phyloP scores from a whole-genome alignment of 2,888 invertebrate genomes.

The Mesoligia furuncula region DNA sequence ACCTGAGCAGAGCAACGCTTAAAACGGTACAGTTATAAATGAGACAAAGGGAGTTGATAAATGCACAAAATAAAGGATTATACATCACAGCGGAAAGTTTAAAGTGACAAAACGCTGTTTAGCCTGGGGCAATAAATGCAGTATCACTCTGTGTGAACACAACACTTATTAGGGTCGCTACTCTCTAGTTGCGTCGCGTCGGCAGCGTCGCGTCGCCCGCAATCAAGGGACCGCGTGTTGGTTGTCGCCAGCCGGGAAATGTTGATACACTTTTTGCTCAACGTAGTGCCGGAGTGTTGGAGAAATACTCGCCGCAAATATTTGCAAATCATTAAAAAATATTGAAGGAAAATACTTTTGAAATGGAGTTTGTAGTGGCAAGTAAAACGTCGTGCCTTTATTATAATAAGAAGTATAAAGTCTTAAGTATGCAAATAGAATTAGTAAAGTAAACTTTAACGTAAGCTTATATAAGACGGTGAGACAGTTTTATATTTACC shows the following conservation, averaged over 20 bases:
- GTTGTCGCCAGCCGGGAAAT: slow-evolving; percentile 24
- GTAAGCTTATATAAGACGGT: too few species aligned
- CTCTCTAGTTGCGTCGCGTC: slow-evolving; percentile 46
- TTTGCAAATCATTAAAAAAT: slow-evolving; percentile 21
- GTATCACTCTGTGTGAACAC: slow-evolving; percentile 60
- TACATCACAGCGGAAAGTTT: slow-evolving; percentile 48
- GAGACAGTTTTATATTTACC: too few species aligned
- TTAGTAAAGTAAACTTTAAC: neutral
- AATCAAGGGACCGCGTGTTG: slow-evolving; percentile 52
- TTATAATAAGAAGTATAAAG: neutral
- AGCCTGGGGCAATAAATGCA: slow-evolving; percentile 61
- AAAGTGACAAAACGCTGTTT: slow-evolving; percentile 58
- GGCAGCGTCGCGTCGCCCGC: slow-evolving; percentile 38
- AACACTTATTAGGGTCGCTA: slow-evolving; percentile 62
- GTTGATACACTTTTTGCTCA: slow-evolving; percentile 30
- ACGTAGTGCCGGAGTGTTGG: neutral
- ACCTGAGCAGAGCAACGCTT: slow-evolving; percentile 28
- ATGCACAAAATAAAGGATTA: slow-evolving; percentile 45
- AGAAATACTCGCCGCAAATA: slow-evolving; percentile 15
- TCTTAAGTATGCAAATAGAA: neutral
- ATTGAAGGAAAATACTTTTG: neutral
- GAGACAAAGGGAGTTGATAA: slow-evolving; percentile 52
- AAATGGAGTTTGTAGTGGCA: neutral
- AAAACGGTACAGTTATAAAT: slow-evolving; percentile 39
- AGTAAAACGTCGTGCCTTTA: neutral